A percentile compares a stretch with the other conserved stretches of the same genome.
phyloP scores from a whole-genome alignment of 1,140 invertebrate species.

The Drosophila pseudoobscura region DNA sequence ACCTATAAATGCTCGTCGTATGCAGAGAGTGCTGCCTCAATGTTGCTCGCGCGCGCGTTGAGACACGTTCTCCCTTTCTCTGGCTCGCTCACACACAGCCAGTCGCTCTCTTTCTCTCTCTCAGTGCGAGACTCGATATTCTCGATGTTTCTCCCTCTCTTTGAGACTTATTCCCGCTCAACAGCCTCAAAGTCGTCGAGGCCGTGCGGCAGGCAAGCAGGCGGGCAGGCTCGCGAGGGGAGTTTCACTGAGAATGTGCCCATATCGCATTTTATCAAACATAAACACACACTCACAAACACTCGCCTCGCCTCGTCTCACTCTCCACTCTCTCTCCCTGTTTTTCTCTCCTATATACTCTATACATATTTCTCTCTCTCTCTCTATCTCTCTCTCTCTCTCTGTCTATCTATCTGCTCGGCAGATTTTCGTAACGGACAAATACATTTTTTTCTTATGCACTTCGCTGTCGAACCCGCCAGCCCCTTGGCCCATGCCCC shows the following conservation, averaged over 20 bases:
- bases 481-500: conserved; percentile 5
- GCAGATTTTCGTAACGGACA: conserved; percentile 82
- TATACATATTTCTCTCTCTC: conserved; percentile 1
- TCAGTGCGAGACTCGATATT: conserved; percentile 24
- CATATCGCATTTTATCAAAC: conserved; percentile 82
- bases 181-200: conserved; percentile 22
- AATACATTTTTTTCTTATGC: conserved; percentile 64
- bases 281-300: conserved; percentile 70
- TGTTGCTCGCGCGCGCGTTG: conserved; percentile 54
- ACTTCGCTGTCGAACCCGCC: conserved; percentile 32
- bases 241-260: conserved; percentile 74
- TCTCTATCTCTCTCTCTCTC: conserved; percentile 40
- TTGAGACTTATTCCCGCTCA: conserved; percentile 12
- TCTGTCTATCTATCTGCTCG: conserved; percentile 36
- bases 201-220: too few species aligned
- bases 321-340: conserved; percentile 10
- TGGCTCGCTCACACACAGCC: conserved; percentile 8
- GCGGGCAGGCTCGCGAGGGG: conserved; percentile 35
- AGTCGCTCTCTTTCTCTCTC: conserved; percentile 20
- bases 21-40: conserved; percentile 36
- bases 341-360: conserved; percentile 10
- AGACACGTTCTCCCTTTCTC: conserved; percentile 55
- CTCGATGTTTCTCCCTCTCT: conserved; percentile 1
- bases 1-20: too few species aligned
- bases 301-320: conserved; percentile 7